phyloP scores from a whole-genome alignment of 1,140 invertebrate species.

The Apis cerana region DNA sequence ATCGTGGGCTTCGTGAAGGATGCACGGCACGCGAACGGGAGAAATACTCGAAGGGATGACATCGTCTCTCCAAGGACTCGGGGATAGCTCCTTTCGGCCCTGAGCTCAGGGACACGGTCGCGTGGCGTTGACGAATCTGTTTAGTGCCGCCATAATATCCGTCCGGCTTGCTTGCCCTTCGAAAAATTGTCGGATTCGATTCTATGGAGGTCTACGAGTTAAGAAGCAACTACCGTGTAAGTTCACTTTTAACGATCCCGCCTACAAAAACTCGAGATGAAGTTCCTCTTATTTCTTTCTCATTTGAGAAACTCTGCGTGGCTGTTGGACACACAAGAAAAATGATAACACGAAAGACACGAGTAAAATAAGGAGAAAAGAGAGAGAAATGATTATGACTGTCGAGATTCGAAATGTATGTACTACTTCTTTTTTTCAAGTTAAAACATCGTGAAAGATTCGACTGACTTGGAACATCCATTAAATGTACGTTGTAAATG shows the following conservation, averaged over 20 bases:
- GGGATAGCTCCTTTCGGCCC: constrained; percentile 8
- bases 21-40: constrained; percentile 34
- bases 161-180: constrained; percentile 12
- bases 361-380: too few relatives aligned
- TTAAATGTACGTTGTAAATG: too few relatives aligned
- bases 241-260: background rate
- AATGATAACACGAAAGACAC: too few relatives aligned
- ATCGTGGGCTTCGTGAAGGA: too few relatives aligned
- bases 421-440: too few relatives aligned
- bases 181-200: constrained; percentile 27
- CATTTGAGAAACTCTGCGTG: background rate
- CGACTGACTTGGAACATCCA: too few relatives aligned
- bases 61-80: constrained; percentile 13
- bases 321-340: too few relatives aligned
- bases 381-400: too few relatives aligned
- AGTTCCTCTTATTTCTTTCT: background rate
- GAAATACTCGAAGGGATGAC: constrained; percentile 4
- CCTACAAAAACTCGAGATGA: background rate
- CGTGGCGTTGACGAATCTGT: constrained; percentile 62
- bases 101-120: constrained; percentile 59
- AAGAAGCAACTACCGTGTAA: constrained; percentile 32
- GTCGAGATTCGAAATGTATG: too few relatives aligned
- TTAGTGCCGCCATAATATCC: constrained; percentile 50
- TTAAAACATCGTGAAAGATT: too few relatives aligned
- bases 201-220: background rate